Percentiles rank a stretch among this genome's conserved stretches.
Evolutionary conservation across 2,888 invertebrate species (phyloP).

Genomic region (Neoascia interrupta): DNA sequence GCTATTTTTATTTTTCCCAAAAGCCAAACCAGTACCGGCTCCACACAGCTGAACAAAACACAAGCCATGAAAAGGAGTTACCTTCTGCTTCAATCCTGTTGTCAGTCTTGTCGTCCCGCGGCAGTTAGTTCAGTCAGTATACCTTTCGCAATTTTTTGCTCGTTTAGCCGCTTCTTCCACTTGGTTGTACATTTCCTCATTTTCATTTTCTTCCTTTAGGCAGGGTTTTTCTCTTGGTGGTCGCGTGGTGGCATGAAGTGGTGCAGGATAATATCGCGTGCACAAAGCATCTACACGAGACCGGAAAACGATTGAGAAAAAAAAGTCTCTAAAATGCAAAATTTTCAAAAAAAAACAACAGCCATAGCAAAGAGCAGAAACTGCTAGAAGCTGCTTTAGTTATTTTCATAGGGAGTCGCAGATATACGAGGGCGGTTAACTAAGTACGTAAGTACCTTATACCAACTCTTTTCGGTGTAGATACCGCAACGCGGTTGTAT

Average conservation of each 20-base stretch:
- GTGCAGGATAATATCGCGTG: conserved; percentile 28
- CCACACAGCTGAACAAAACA: too few species aligned
- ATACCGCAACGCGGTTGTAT: conserved; percentile 42
- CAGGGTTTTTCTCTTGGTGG: conserved; percentile 52
- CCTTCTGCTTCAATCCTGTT: background rate
- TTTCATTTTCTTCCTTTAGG: conserved; percentile 16
- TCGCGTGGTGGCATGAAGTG: conserved; percentile 15
- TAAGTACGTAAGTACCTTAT: conserved; percentile 36
- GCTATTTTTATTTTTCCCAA: too few species aligned
- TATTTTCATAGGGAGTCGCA: conserved; percentile 10
- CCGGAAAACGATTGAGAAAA: too few species aligned
- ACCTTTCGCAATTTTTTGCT: background rate
- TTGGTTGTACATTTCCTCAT: conserved; percentile 27
- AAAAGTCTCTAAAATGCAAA: conserved; percentile 10
- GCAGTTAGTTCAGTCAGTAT: conserved; percentile 19
- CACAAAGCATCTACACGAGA: conserved; percentile 28
- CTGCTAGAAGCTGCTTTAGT: conserved; percentile 53
- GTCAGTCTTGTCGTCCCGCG: background rate
- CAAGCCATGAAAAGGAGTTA: too few species aligned
- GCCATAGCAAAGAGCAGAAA: conserved; percentile 24
- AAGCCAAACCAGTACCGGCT: too few species aligned
- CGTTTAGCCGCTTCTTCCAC: background rate
- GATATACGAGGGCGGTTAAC: conserved; percentile 12
- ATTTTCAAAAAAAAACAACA: conserved; percentile 29
- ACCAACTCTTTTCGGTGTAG: conserved; percentile 24